Evolutionary conservation across 2,113 vertebrate species (phyloP).

Genomic region (Apodemus speciosus): DNA sequence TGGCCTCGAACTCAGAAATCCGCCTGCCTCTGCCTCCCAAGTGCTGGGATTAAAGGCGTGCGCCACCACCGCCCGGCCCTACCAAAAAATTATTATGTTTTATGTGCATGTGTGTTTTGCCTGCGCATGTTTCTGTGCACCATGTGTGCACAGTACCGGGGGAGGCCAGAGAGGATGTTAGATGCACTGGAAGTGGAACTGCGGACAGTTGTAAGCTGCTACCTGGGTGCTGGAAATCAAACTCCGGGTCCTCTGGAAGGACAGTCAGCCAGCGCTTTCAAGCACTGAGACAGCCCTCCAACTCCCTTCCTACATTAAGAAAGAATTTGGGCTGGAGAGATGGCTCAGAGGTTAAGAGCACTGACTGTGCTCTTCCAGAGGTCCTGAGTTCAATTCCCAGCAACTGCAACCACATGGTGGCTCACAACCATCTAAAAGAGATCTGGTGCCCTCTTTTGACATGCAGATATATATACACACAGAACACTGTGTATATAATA

Average conservation of each 20-base stretch:
- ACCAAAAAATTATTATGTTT: no score
- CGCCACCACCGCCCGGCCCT: no score
- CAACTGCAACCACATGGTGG: no score
- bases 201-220: neutral
- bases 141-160: neutral
- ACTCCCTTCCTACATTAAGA: neutral
- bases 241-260: neutral
- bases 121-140: neutral
- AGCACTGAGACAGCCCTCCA: neutral
- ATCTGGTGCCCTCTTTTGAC: no score
- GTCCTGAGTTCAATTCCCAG: no score
- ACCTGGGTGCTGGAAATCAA: neutral
- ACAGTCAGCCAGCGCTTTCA: neutral
- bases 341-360: neutral
- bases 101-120: neutral
- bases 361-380: neutral
- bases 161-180: neutral
- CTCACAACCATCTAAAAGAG: no score
- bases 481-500: no score
- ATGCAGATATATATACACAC: no score
- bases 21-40: no score
- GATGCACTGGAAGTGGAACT: neutral
- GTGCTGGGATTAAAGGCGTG: no score
- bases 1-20: no score
- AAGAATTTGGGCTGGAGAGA: conserved; percentile 32